Evolutionary conservation across 2,113 vertebrate genomes (phyloP), one percentile per base, ranked within the genome.

Genomic region (Oxyruncus cristatus): DNA sequence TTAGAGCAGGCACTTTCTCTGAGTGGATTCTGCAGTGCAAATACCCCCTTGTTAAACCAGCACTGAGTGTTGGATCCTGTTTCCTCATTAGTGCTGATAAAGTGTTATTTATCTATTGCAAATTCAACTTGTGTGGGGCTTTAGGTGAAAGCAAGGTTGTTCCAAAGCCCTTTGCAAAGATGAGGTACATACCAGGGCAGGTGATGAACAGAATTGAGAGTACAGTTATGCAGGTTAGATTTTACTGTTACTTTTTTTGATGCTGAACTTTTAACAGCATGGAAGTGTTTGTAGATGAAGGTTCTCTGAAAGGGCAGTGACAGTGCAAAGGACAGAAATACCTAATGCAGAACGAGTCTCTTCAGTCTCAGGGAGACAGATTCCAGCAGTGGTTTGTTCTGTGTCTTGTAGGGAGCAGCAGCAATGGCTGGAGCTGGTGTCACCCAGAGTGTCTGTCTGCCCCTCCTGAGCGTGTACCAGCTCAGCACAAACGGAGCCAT

Each of bases 381-480:
- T 68, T 47, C 41, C 41, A 63, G 41, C 35, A 42, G 82, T 1
- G 21, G 22, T 52, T 65, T 53, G 9, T 89, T 77, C 37, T 71
- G 35, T 80, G 24, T 22, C 55, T 85, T 85, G 14, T 20, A 99
- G 99, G 99, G 99, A 63, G 99, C 99, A 56, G 97, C 98, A 49
- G 99, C 99, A 16, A 98, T 99, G 73, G 99, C 99, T 14, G 99
- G 99, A 82, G 99, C 99, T 2, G 99, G 99, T n/a, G 97, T 99
- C 92, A 98, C 98, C 8, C 99, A 99, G 97, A 99, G 99, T 6
- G 98, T 99, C 94, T 99, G 99, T 94, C 97, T 99, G 72, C 99
- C 99, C 93, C 99, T 99, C 20, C 92, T 99, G 74, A 99, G 99
- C 1, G 99, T 99, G 22, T 99, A 99, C 83, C 99, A 99, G 95